phyloP scores from a whole-genome alignment of 2,797 vertebrate genomes.

The Micrastur ruficollis region DNA sequence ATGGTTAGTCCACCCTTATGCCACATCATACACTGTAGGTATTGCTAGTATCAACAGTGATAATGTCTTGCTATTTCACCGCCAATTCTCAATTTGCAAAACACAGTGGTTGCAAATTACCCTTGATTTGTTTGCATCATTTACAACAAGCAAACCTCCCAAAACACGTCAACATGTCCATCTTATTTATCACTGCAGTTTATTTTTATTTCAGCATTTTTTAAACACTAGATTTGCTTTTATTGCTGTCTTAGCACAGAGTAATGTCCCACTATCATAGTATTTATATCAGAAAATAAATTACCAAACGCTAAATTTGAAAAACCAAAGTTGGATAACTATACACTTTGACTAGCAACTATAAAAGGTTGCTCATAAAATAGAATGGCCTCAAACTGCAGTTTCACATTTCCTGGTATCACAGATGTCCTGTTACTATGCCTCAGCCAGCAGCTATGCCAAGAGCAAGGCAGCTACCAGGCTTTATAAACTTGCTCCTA shows the following conservation, averaged over 20 bases:
- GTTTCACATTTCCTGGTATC: background rate
- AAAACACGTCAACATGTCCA: background rate
- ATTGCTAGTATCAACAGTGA: background rate
- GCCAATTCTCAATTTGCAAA: background rate
- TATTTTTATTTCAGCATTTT: conserved; percentile 8
- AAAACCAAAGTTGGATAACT: background rate
- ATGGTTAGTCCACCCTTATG: background rate
- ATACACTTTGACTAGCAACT: background rate
- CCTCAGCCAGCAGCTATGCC: background rate
- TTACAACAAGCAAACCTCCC: background rate
- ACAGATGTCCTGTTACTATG: background rate
- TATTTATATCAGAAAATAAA: background rate
- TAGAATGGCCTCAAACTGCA: background rate
- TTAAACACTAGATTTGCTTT: background rate
- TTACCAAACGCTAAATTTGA: background rate
- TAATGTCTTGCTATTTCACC: background rate
- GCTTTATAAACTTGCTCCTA: background rate
- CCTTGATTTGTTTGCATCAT: background rate
- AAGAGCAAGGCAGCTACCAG: background rate
- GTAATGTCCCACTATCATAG: background rate
- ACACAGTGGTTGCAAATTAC: background rate
- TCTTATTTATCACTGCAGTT: background rate
- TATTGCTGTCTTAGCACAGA: background rate
- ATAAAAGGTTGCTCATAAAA: background rate
- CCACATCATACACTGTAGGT: background rate